A percentile compares a stretch with the other conserved stretches of the same genome.
Conservation (phyloP, 2,113 vertebrate genomes). For the Natator depressus region DNA sequence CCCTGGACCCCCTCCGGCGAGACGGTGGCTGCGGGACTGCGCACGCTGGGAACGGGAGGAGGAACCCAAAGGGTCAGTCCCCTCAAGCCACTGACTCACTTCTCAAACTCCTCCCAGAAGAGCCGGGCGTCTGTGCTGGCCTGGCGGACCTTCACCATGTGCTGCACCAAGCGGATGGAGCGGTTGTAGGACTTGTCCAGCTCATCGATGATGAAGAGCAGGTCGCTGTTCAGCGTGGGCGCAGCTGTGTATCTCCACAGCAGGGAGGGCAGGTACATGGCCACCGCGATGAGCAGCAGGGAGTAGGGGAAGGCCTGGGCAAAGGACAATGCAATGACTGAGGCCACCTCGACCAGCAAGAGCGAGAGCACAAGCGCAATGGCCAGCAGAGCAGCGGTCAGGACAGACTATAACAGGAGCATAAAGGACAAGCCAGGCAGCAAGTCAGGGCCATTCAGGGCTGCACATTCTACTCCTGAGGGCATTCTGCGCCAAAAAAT, state of each 20-base stretch:
- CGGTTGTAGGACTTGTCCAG: constrained; percentile 98
- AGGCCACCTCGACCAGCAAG: neutral
- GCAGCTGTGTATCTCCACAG: constrained; percentile 90
- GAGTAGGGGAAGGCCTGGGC: constrained; percentile 91
- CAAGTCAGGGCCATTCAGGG: too few species aligned
- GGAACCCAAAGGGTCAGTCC: neutral
- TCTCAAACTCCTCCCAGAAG: constrained; percentile 91
- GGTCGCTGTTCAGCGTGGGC: constrained; percentile 86
- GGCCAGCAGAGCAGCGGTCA: fast-evolving
- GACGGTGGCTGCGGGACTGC: neutral
- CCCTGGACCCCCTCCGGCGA: neutral
- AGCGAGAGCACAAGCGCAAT: neutral
- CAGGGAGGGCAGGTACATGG: constrained; percentile 92
- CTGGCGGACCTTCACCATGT: constrained; percentile 88
- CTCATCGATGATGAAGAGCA: constrained; percentile 94
- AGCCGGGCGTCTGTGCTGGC: constrained; percentile 79
- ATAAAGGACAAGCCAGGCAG: too few species aligned
- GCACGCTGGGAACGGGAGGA: neutral
- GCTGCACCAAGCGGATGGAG: constrained; percentile 92
- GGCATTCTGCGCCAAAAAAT: too few species aligned
- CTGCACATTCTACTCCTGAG: too few species aligned
- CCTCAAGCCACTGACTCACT: constrained; percentile 73
- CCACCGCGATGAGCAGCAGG: constrained; percentile 88
- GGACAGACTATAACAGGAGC: neutral
- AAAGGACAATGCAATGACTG: fast-evolving